phyloP scores from a whole-genome alignment of 2,888 invertebrate genomes.

The Nymphalis polychloros region DNA sequence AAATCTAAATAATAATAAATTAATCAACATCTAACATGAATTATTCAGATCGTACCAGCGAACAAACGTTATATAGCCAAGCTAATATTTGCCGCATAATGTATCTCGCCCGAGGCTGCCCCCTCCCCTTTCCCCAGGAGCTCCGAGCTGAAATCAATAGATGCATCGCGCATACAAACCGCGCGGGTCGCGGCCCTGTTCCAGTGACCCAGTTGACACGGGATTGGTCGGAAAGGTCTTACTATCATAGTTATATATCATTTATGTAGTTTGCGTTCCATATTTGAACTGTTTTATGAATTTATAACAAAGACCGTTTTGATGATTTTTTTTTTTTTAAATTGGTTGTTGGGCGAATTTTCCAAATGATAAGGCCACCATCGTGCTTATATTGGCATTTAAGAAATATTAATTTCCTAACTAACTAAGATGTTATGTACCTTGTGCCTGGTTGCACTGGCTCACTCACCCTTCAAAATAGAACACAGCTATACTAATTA shows the following conservation, averaged over 20 bases:
- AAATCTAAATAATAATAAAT: not conserved
- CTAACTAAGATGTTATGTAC: too few relatives aligned
- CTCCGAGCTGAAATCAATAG: slow-evolving; percentile 38
- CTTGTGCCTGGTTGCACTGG: too few relatives aligned
- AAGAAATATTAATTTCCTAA: too few relatives aligned
- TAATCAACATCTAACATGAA: not conserved
- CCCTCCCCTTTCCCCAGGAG: slow-evolving; percentile 6
- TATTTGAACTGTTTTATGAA: too few relatives aligned
- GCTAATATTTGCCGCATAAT: slow-evolving; percentile 8
- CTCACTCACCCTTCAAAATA: too few relatives aligned
- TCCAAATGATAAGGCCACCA: too few relatives aligned
- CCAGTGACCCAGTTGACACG: slow-evolving; percentile 40
- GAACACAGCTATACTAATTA: too few relatives aligned
- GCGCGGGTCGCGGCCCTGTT: slow-evolving; percentile 39
- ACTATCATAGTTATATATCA: too few relatives aligned
- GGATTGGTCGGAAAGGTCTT: not conserved
- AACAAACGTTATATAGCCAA: not conserved
- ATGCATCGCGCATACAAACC: slow-evolving; percentile 40
- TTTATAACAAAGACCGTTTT: too few relatives aligned
- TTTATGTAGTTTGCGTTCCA: not conserved
- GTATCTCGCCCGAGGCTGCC: not conserved
- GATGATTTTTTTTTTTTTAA: too few relatives aligned
- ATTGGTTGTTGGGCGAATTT: too few relatives aligned
- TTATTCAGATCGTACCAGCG: not conserved
- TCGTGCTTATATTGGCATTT: too few relatives aligned